Evolutionary conservation across 2,113 vertebrate species (phyloP).

Genomic region (Paramormyrops kingsleyae): DNA sequence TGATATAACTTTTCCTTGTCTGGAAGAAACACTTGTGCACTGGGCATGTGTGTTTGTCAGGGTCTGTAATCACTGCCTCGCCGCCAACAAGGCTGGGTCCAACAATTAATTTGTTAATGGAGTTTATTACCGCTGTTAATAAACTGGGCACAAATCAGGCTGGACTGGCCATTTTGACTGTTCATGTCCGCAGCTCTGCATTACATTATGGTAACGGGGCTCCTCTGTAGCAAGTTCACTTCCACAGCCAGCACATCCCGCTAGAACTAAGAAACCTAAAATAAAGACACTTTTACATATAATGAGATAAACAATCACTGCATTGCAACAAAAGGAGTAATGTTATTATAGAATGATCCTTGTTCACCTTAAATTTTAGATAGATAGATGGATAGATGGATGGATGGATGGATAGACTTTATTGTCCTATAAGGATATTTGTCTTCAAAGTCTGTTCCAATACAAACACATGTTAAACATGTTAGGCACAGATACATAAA

Average conservation of each 20-base stretch:
- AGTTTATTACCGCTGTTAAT: background rate
- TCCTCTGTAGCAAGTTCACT: background rate
- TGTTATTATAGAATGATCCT: background rate
- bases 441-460: no score
- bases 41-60: background rate
- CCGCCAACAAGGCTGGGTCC: background rate
- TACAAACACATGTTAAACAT: no score
- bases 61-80: background rate
- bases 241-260: background rate
- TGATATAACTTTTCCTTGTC: background rate
- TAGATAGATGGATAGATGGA: no score
- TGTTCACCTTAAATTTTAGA: no score
- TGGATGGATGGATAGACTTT: no score
- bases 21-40: background rate
- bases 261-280: background rate
- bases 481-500: no score
- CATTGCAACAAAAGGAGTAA: background rate
- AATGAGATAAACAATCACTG: background rate
- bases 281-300: background rate
- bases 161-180: background rate
- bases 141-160: background rate
- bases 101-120: background rate
- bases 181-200: background rate
- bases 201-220: background rate
- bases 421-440: no score